These are phyloP conservation scores for Trogon melanurus DNA, from an alignment of 2,113 vertebrate species.

Conservation along the genomic window DNA sequence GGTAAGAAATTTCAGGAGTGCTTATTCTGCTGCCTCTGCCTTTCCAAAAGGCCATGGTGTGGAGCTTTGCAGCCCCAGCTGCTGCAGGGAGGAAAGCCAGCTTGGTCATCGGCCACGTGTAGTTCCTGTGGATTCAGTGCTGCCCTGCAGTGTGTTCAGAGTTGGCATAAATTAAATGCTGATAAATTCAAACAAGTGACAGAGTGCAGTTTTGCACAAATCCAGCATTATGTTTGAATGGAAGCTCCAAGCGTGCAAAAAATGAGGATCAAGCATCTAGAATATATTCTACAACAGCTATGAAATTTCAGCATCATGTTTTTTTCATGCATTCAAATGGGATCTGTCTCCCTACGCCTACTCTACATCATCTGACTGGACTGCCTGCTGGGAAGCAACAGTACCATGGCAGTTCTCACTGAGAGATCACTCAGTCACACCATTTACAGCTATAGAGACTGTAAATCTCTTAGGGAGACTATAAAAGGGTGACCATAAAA, in stretches of 20 bases:
- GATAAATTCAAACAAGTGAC: conserved; percentile 34
- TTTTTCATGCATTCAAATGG: conserved; percentile 74
- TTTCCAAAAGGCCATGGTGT: neutral
- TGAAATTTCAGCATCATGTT: conserved; percentile 69
- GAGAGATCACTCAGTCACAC: conserved; percentile 61
- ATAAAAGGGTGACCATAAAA: conserved; percentile 6
- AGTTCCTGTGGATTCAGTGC: conserved; percentile 7
- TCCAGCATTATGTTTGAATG: conserved; percentile 38
- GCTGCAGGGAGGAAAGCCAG: neutral
- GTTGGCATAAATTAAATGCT: conserved; percentile 45
- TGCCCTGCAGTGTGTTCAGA: neutral
- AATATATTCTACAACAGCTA: conserved; percentile 58
- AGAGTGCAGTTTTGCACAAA: conserved; percentile 19
- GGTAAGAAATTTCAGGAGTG: conserved; percentile 19
- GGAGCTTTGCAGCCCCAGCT: neutral
- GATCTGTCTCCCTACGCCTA: conserved; percentile 52
- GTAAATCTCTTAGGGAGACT: conserved; percentile 40
- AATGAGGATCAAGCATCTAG: conserved; percentile 42
- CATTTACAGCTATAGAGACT: conserved; percentile 25
- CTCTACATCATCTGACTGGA: conserved; percentile 55
- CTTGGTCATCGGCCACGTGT: neutral
- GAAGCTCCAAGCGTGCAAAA: conserved; percentile 26
- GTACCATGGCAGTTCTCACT: conserved; percentile 40
- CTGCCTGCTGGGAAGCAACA: conserved; percentile 69
- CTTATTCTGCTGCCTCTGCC: neutral